Evolutionary conservation across 1,140 invertebrate species (phyloP).

Genomic region (Chrysopa pallens): DNA sequence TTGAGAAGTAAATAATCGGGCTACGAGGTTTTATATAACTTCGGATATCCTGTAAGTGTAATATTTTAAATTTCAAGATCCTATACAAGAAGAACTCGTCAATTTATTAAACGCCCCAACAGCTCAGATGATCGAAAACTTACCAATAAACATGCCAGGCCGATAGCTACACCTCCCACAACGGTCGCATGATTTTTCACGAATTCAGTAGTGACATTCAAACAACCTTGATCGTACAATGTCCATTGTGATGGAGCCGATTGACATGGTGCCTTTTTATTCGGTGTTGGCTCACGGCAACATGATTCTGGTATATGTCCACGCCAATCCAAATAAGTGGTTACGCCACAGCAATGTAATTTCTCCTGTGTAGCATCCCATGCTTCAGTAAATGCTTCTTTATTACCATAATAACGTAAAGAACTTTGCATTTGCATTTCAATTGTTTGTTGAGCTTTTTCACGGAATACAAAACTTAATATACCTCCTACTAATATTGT

Average conservation of each 20-base stretch:
- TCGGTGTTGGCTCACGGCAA: constrained; percentile 45
- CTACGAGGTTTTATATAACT: too few relatives aligned
- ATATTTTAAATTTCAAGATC: too few relatives aligned
- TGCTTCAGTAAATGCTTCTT: constrained; percentile 45
- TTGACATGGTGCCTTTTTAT: constrained; percentile 43
- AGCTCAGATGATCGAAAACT: too few relatives aligned
- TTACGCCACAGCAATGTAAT: constrained; percentile 70
- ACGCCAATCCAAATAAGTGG: constrained; percentile 47
- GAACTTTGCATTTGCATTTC: constrained; percentile 60
- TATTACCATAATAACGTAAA: constrained; percentile 48
- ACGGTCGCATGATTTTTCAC: constrained; percentile 60
- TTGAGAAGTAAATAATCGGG: too few relatives aligned
- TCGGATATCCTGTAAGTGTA: background rate
- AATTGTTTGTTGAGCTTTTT: constrained; percentile 50
- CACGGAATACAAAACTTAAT: constrained; percentile 72
- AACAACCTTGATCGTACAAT: constrained; percentile 53
- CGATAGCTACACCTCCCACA: constrained; percentile 62
- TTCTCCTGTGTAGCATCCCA: constrained; percentile 70
- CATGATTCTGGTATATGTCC: constrained; percentile 59
- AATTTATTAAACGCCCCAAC: constrained; percentile 1
- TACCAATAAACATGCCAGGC: constrained; percentile 68
- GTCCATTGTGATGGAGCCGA: constrained; percentile 36
- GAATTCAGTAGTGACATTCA: constrained; percentile 45
- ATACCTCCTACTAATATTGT: constrained; percentile 77
- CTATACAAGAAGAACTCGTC: constrained; percentile 5